A percentile compares a stretch with the other conserved stretches of the same genome.
phyloP scores from a whole-genome alignment of 2,113 vertebrate species.

The Cottus gobio region DNA sequence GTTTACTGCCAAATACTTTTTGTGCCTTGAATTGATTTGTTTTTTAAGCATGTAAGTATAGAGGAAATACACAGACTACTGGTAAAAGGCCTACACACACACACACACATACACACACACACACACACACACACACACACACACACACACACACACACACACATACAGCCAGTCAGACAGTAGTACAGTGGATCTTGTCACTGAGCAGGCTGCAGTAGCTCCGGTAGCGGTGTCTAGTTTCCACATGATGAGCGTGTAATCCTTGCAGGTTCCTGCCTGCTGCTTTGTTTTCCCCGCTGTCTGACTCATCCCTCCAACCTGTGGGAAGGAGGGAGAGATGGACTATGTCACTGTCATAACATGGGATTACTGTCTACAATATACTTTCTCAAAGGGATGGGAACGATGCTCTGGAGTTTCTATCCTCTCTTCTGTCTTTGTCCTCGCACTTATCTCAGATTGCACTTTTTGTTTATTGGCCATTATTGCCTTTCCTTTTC shows the following conservation, averaged over 20 bases:
- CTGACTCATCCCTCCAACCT: slow-evolving; percentile 78
- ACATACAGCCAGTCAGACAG: slow-evolving; percentile 25
- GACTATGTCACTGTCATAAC: slow-evolving; percentile 74
- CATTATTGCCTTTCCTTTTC: slow-evolving; percentile 7
- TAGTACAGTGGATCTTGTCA: slow-evolving; percentile 44
- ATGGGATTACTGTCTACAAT: slow-evolving; percentile 68
- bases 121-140: slow-evolving; percentile 6
- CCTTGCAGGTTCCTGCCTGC: slow-evolving; percentile 75
- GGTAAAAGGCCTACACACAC: background rate
- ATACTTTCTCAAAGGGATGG: slow-evolving; percentile 56
- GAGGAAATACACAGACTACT: background rate
- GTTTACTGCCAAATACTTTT: background rate
- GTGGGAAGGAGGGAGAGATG: slow-evolving; percentile 70
- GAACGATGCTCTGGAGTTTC: slow-evolving; percentile 58
- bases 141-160: slow-evolving; percentile 16
- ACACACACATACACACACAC: slow-evolving; percentile 6
- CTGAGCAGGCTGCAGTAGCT: slow-evolving; percentile 53
- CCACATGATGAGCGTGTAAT: slow-evolving; percentile 70
- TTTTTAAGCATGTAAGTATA: background rate
- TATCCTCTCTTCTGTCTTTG: slow-evolving; percentile 38
- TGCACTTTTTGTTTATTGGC: slow-evolving; percentile 40
- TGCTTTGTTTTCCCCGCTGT: slow-evolving; percentile 65
- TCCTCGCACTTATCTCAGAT: slow-evolving; percentile 57
- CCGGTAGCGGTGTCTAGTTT: slow-evolving; percentile 61
- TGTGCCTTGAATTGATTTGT: background rate